A percentile compares a stretch with the other conserved stretches of the same genome.
Evolutionary conservation across 2,797 vertebrate genomes (phyloP).

Genomic region (Buphagus erythrorhynchus): DNA sequence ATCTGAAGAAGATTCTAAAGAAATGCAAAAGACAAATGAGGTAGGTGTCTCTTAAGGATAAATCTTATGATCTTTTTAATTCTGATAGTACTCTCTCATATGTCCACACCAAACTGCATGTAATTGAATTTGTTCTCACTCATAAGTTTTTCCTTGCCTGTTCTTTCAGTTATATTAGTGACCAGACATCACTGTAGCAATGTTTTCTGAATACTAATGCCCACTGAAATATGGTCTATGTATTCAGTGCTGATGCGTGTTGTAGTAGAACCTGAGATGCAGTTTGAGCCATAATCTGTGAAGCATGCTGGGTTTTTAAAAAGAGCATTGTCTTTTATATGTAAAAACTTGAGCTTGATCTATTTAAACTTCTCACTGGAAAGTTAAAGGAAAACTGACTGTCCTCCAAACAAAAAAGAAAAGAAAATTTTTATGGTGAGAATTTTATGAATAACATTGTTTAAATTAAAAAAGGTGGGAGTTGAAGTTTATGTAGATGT

Average conservation of each 20-base stretch:
- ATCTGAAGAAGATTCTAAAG: constrained; percentile 80
- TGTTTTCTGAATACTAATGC: background rate
- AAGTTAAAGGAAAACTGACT: background rate
- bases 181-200: background rate
- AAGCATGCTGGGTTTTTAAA: background rate
- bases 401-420: background rate
- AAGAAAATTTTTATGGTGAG: background rate
- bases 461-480: background rate
- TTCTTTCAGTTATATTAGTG: background rate
- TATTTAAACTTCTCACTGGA: background rate
- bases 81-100: background rate
- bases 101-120: background rate
- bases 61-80: background rate
- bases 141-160: background rate
- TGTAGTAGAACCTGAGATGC: background rate
- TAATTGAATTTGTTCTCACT: accelerated
- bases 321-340: background rate
- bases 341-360: background rate
- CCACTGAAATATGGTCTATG: background rate
- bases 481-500: background rate
- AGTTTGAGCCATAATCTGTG: background rate
- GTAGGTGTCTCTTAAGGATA: constrained; percentile 65
- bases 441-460: background rate
- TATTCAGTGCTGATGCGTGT: background rate
- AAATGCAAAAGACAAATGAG: constrained; percentile 78